phyloP scores from a whole-genome alignment of 2,797 vertebrate genomes.

The Otolemur crassicaudatus region DNA sequence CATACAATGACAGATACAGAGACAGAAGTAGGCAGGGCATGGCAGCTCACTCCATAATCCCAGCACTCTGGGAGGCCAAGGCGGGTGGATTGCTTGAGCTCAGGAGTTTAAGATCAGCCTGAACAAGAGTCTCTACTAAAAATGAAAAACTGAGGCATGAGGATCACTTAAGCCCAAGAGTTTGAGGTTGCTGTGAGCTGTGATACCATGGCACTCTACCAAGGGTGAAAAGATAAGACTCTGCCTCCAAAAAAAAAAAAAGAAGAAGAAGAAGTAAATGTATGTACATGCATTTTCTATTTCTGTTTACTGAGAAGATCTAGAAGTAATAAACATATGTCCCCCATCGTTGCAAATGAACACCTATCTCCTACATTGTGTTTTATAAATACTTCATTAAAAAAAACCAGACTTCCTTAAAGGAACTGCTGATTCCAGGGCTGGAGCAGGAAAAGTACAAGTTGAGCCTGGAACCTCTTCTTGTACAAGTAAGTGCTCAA shows the following conservation, averaged over 20 bases:
- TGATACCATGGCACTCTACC: too few species aligned
- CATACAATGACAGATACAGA: not conserved
- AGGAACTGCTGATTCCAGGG: slow-evolving; percentile 11
- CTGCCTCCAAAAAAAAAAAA: too few species aligned
- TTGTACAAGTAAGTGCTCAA: not conserved
- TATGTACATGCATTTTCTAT: not conserved
- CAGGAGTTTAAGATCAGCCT: too few species aligned
- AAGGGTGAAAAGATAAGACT: too few species aligned
- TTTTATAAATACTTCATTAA: slow-evolving; percentile 15
- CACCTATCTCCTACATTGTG: not conserved
- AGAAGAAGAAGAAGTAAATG: too few species aligned
- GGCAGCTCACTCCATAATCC: too few species aligned
- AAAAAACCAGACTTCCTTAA: not conserved
- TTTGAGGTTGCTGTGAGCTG: too few species aligned
- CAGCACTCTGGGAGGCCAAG: too few species aligned
- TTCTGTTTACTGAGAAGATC: not conserved
- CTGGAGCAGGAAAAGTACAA: not conserved
- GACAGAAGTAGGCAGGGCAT: not conserved
- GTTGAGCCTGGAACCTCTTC: not conserved
- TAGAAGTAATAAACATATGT: not conserved
- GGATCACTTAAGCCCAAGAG: too few species aligned
- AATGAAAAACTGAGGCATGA: too few species aligned
- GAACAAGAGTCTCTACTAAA: too few species aligned
- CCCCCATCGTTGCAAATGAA: not conserved
- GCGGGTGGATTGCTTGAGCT: too few species aligned